Percentiles rank a stretch among this genome's conserved stretches.
phyloP scores from a whole-genome alignment of 2,113 vertebrate species.

The Macaca fascicularis region DNA sequence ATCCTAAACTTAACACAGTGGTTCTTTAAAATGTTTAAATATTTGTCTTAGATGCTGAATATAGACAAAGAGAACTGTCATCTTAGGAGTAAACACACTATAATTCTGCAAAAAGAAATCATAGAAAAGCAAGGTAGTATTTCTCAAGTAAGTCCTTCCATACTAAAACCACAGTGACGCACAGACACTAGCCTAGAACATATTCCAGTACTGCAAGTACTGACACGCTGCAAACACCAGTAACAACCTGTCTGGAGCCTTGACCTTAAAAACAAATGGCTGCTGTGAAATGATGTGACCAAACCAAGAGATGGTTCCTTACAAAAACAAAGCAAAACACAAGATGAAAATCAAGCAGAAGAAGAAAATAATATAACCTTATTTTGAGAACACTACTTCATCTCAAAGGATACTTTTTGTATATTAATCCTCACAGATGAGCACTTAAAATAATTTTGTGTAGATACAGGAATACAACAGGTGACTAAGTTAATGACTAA shows the following conservation, averaged over 20 bases:
- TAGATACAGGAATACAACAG: background rate
- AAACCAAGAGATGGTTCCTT: background rate
- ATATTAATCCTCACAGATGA: background rate
- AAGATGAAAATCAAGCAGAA: background rate
- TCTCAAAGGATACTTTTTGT: background rate
- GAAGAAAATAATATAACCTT: background rate
- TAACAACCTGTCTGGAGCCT: background rate
- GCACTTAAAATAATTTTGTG: background rate
- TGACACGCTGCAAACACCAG: background rate
- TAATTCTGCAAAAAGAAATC: background rate
- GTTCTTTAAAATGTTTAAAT: conserved; percentile 29
- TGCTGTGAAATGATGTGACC: background rate
- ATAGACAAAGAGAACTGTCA: background rate
- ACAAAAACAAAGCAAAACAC: background rate
- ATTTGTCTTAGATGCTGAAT: background rate
- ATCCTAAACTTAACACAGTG: background rate
- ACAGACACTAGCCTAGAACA: background rate
- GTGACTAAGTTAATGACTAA: background rate
- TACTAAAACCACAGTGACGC: background rate
- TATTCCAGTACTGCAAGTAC: background rate
- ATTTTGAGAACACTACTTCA: background rate
- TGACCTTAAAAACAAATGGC: background rate
- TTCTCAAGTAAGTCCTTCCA: background rate
- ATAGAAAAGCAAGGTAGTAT: background rate
- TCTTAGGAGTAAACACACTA: background rate